phyloP scores from a whole-genome alignment of 2,797 vertebrate genomes.

The Pangasius djambal region DNA sequence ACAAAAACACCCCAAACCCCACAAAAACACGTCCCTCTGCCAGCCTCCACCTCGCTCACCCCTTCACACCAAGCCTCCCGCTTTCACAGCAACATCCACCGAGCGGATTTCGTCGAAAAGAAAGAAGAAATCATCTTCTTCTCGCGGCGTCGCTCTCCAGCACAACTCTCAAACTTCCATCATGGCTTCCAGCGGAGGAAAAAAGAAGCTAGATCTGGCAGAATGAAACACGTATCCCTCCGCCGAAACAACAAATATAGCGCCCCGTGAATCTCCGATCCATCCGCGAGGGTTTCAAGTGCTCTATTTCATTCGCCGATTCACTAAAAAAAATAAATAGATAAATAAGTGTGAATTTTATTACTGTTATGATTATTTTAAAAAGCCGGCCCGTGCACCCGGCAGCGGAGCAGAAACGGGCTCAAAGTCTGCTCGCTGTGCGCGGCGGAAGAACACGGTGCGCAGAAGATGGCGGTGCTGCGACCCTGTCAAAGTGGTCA shows the following conservation, averaged over 20 bases:
- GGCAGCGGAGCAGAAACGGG: no score
- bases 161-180: slow-evolving; percentile 88
- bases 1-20: slow-evolving; percentile 58
- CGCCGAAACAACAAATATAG: slow-evolving; percentile 67
- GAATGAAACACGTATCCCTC: slow-evolving; percentile 73
- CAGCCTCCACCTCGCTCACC: slow-evolving; percentile 78
- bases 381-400: background rate
- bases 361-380: no score
- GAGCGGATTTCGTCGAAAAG: slow-evolving; percentile 79
- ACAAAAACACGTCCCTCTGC: slow-evolving; percentile 58
- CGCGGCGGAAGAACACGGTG: slow-evolving; percentile 75
- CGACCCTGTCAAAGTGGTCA: slow-evolving; percentile 82
- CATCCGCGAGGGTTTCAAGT: no score
- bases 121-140: slow-evolving; percentile 73
- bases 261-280: slow-evolving; percentile 42
- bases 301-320: background rate
- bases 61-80: slow-evolving; percentile 58
- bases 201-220: slow-evolving; percentile 82
- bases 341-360: no score
- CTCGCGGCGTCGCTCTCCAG: slow-evolving; percentile 53
- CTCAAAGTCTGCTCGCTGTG: slow-evolving; percentile 11
- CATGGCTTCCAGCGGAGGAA: slow-evolving; percentile 94
- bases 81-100: slow-evolving; percentile 52
- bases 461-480: slow-evolving; percentile 63
- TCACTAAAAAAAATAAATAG: background rate